phyloP scores from a whole-genome alignment of 1,140 invertebrate species.

The Caerostris extrusa region DNA sequence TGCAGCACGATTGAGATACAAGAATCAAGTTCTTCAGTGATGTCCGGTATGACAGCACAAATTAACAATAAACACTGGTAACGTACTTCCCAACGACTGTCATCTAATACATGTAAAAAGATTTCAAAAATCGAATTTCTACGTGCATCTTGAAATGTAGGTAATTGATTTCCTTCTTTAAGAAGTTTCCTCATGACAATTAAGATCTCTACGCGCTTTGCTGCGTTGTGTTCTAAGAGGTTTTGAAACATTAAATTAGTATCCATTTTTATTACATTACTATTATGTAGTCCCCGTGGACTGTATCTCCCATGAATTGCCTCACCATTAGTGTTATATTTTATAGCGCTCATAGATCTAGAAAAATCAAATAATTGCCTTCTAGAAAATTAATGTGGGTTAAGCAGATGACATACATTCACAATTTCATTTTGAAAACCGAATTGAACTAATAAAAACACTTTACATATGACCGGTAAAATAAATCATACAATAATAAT shows the following conservation, averaged over 20 bases:
- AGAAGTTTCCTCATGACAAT: conserved; percentile 70
- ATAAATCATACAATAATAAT: background rate
- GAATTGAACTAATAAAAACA: background rate
- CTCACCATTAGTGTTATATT: conserved; percentile 60
- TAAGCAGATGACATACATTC: conserved; percentile 57
- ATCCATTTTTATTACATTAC: conserved; percentile 70
- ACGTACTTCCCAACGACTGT: conserved; percentile 76
- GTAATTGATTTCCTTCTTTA: conserved; percentile 32
- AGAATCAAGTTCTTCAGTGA: conserved; percentile 67
- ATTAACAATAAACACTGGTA: conserved; percentile 77
- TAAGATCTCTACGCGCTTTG: conserved; percentile 73
- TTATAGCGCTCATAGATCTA: background rate
- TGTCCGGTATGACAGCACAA: conserved; percentile 53
- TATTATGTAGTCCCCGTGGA: conserved; percentile 61
- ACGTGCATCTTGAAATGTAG: conserved; percentile 54
- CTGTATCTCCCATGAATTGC: conserved; percentile 26
- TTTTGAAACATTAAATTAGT: conserved; percentile 72
- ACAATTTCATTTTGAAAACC: background rate
- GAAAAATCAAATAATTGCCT: background rate
- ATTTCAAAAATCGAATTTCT: conserved; percentile 65
- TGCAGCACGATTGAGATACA: conserved; percentile 65
- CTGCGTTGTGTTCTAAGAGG: conserved; percentile 72
- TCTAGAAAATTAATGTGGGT: conserved; percentile 45
- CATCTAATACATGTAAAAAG: conserved; percentile 70
- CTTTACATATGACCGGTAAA: background rate